Evolutionary conservation across 2,113 vertebrate species (phyloP).

Genomic region (Elachura formosa): DNA sequence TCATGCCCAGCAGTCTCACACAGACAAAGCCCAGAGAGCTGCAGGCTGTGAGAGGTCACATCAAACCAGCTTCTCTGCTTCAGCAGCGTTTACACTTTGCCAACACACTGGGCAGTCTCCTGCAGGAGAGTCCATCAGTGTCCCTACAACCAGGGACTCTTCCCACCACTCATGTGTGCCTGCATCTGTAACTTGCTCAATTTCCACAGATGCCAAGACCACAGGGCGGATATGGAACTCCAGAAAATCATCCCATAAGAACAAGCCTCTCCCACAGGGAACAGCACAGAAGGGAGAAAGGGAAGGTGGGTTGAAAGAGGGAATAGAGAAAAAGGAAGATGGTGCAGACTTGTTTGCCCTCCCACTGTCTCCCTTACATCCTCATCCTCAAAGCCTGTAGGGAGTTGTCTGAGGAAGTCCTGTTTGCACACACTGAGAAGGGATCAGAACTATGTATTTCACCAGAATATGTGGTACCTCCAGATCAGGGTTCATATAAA

Average conservation of each 20-base stretch:
- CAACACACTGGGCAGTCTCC: background rate
- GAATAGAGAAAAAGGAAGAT: background rate
- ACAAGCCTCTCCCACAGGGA: background rate
- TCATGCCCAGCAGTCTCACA: background rate
- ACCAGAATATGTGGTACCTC: background rate
- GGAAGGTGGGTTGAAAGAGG: background rate
- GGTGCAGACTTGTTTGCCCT: background rate
- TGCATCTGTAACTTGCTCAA: background rate
- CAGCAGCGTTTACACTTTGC: background rate
- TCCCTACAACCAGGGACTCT: rapidly evolving
- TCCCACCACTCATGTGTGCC: background rate
- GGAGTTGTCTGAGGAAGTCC: background rate
- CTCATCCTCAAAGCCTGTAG: background rate
- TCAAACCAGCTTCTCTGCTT: background rate
- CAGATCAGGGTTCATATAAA: background rate
- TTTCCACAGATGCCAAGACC: rapidly evolving
- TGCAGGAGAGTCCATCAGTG: rapidly evolving
- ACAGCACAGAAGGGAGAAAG: background rate
- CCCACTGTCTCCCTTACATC: background rate
- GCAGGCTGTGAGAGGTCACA: background rate
- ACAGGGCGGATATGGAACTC: background rate
- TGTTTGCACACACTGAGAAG: background rate
- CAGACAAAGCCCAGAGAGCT: background rate
- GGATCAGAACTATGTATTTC: background rate
- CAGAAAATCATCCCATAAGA: background rate